Base-by-base conservation (phyloP, 2,888 invertebrate species). In the Phytoseiulus persimilis region DNA sequence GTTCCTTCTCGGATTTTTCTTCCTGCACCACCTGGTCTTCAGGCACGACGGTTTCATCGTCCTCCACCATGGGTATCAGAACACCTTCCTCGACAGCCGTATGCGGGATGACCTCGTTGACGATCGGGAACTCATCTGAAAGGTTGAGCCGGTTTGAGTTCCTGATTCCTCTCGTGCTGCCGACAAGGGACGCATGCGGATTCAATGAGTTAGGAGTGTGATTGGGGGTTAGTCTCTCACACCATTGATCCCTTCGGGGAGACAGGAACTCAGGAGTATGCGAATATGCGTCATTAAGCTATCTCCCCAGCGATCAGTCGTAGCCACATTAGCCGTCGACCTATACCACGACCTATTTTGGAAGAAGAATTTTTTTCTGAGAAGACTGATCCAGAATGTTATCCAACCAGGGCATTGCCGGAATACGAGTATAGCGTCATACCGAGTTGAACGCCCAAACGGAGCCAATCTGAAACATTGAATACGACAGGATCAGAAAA, bases 381-480 rank as follows among this genome's bases (percentile, higher is more conserved):
- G 65, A 65, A 65, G 65, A 65, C 28, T 65, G 23, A 65, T 65
- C 9, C 65, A 18, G 65, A 65, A 65, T 65, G 9, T 23, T 23
- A 65, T 65, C 65, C 65, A 65, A 65, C 65, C 65, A 65, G 65
- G 23, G 28, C 65, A 65, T 31, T 87, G n/a, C 87, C 87, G 87
- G 87, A 33, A 45, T 87, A 87, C 87, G 87, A 87, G 45, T 87
- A 87, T 32, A 87, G 32, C n/a, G 87, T 45, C 87, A 87, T 45
- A 31, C 87, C 87, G 45, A 87, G 87, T 45, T 87, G 87, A 45
- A 33, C 33, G 32, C 87, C 87, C 33, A 87, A 45, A 33, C 87
- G 87, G 33, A 87, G 87, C 87, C 87, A 87, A 87, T 87, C 87
- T 87, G 87, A 87, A 87, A 87, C 65, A 65, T 65, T 28, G 65